A percentile compares a stretch with the other conserved stretches of the same genome.
These are phyloP conservation scores for Pogonus chalceus DNA, from an alignment of 1,140 invertebrate genomes.

Conservation along the genomic window DNA sequence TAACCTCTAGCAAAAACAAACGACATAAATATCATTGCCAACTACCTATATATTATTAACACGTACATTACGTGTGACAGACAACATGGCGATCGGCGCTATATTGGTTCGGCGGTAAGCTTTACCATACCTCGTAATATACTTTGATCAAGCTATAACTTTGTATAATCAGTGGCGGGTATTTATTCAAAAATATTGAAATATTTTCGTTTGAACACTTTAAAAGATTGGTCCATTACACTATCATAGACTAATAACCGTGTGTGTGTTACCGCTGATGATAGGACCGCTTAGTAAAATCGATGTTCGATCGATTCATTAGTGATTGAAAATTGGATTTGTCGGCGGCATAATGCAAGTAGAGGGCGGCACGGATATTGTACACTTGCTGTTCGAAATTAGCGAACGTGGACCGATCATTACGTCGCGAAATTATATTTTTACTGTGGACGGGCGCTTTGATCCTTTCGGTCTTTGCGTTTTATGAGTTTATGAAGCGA, in stretches of 20 bases:
- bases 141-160: neutral
- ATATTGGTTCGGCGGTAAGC: neutral
- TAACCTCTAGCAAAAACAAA: neutral
- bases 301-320: neutral
- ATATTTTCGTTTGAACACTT: neutral
- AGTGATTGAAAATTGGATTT: slow-evolving; percentile 4
- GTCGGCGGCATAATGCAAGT: neutral
- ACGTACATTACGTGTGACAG: neutral
- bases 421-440: slow-evolving; percentile 3
- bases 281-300: neutral
- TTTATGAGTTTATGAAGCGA: no score
- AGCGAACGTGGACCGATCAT: neutral
- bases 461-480: neutral
- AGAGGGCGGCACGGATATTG: slow-evolving; percentile 6
- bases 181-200: neutral
- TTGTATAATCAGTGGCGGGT: neutral
- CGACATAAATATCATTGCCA: neutral
- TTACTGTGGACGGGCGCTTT: neutral
- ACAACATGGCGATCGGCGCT: slow-evolving; percentile 1
- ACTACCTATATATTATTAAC: slow-evolving; percentile 1
- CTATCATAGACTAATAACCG: no score
- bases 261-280: no score
- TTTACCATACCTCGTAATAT: no score
- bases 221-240: no score
- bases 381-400: neutral